Evolutionary conservation across 2,797 vertebrate genomes (phyloP).

Genomic region (Phrynocephalus forsythii): DNA sequence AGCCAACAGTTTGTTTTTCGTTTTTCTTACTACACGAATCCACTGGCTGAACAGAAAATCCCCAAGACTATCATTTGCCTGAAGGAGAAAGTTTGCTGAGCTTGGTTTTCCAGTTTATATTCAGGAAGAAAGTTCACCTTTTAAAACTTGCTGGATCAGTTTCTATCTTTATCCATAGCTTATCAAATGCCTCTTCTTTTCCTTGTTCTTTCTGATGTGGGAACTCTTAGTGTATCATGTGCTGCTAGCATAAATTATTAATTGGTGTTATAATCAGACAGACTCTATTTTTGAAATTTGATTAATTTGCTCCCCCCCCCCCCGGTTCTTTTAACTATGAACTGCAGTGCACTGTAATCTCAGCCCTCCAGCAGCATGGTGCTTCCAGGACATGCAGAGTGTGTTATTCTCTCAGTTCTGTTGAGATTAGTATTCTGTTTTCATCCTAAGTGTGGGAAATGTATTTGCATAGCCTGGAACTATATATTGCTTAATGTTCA

Average conservation of each 20-base stretch:
- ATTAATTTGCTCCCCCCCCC: constrained; percentile 27
- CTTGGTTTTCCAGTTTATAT: not conserved
- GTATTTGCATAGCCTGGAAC: constrained; percentile 36
- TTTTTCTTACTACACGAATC: not conserved
- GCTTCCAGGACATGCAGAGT: constrained; percentile 35
- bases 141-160: constrained; percentile 16
- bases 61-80: not conserved
- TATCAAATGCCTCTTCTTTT: constrained; percentile 33
- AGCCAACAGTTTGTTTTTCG: not conserved
- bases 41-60: not conserved
- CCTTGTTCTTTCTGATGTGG: constrained; percentile 1
- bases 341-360: constrained; percentile 20
- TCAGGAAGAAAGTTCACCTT: constrained; percentile 22
- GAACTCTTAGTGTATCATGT: not conserved
- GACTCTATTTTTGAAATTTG: constrained; percentile 25
- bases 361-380: constrained; percentile 30
- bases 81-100: not conserved
- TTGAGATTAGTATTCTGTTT: constrained; percentile 29
- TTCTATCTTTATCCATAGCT: not conserved
- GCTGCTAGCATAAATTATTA: constrained; percentile 35
- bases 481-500: constrained; percentile 58
- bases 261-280: constrained; percentile 37
- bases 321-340: constrained; percentile 36
- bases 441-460: constrained; percentile 35
- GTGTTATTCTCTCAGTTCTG: constrained; percentile 45